Conservation (phyloP, 2,113 vertebrate species). For the Nesoenas mayeri region DNA sequence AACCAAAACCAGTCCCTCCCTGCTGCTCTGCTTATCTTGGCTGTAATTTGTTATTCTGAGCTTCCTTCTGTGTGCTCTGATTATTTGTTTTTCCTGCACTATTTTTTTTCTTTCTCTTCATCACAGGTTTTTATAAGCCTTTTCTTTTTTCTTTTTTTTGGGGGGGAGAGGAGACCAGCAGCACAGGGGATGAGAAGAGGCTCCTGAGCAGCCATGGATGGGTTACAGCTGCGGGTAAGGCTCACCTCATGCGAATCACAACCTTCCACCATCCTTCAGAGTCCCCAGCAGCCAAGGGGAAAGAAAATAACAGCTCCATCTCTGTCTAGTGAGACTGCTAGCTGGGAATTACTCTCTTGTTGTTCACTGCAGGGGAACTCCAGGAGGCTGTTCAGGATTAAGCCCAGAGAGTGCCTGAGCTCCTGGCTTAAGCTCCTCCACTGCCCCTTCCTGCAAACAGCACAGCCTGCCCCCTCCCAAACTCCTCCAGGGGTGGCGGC, state of each 20-base stretch:
- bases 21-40: not conserved
- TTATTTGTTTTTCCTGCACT: not conserved
- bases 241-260: not conserved
- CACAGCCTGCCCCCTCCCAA: not conserved
- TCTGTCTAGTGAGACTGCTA: not conserved
- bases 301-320: not conserved
- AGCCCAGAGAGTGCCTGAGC: not conserved
- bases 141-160: not conserved
- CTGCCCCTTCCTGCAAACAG: not conserved
- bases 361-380: not conserved
- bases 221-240: conserved; percentile 58
- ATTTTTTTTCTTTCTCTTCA: not conserved
- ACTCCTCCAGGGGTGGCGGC: not conserved
- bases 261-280: not conserved
- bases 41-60: not conserved
- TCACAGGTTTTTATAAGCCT: not conserved
- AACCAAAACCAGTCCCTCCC: not conserved
- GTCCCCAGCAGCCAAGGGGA: not conserved
- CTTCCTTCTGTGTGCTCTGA: not conserved
- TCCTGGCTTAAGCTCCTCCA: not conserved
- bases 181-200: not conserved
- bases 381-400: not conserved
- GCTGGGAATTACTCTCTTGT: not conserved
- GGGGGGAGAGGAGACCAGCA: not conserved
- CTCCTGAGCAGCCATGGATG: conserved; percentile 50